Conservation (phyloP, 2,797 vertebrate species). For the Dallia pectoralis region DNA sequence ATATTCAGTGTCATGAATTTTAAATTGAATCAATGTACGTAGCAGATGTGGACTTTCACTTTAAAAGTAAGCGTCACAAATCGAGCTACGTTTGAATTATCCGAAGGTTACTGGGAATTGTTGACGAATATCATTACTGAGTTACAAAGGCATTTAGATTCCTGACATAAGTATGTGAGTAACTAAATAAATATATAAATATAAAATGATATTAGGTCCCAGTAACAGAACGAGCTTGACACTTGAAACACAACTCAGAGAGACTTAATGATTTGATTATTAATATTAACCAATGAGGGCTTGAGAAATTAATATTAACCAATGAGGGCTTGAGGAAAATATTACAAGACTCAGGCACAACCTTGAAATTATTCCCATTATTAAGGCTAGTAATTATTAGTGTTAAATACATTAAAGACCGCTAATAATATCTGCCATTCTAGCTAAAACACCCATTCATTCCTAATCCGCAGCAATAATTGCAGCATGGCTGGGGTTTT, state of each 20-base stretch:
- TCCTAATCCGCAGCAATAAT: constrained; percentile 77
- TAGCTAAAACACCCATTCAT: constrained; percentile 79
- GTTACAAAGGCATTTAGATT: too few relatives aligned
- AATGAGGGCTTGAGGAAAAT: neutral
- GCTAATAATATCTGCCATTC: constrained; percentile 79
- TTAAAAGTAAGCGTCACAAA: too few relatives aligned
- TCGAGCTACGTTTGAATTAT: too few relatives aligned
- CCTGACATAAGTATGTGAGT: too few relatives aligned
- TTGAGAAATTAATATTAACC: neutral
- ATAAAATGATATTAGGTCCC: neutral
- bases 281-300: neutral
- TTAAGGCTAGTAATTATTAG: constrained; percentile 63
- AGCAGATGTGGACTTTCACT: too few relatives aligned
- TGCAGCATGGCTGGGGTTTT: constrained; percentile 68
- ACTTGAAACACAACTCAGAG: neutral
- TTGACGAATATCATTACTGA: too few relatives aligned
- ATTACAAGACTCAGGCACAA: constrained; percentile 54
- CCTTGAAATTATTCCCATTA: constrained; percentile 72
- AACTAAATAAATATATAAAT: too few relatives aligned
- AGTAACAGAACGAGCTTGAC: neutral
- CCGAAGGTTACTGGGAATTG: too few relatives aligned
- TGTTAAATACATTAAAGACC: constrained; percentile 69
- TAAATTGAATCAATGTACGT: too few relatives aligned
- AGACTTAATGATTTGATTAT: neutral
- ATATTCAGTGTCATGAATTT: too few relatives aligned